Evolutionary conservation across 2,888 invertebrate genomes (phyloP), one percentile per base, ranked within the genome.

Genomic region (Cancer borealis): DNA sequence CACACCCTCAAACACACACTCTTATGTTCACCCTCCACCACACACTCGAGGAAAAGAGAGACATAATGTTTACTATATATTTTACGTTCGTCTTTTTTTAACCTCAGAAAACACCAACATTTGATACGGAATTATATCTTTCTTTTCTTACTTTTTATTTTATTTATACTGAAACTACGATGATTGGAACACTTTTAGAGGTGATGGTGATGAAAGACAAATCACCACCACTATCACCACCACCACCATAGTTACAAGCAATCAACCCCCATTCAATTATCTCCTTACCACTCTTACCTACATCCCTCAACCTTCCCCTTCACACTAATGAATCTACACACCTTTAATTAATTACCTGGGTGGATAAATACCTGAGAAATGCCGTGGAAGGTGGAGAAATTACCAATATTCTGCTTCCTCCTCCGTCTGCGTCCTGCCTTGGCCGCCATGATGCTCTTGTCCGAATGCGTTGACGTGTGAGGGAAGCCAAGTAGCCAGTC

Each of bases 291-390:
- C 6, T 0, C 79, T 3, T 12, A 1, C 30, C 30, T 30, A 21
- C 79, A 1, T 10, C 26, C 79, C 1, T 14, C 30, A 30, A 30
- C 79, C 30, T 30, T 10, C 30, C 79, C 12, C 30, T 8, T 14
- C 30, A 12, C 30, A 12, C 79, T 30, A 26, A 8, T 30, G 30
- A 14, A 12, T 79, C 79, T 79, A 79, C 30, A 26, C 79, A 30
- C 79, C 79, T 79, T 79, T 79, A 79, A 79, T 79, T 30, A 79
- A 30, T 79, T 30, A 79, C 79, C 26, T 26, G 79, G 30, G 30
- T 79, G 30, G 30, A 79, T 79, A 79, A 79, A 79, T 79, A 79
- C 79, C 79, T 79, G 79, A 30, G 30, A 79, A 79, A 79, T 14
- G 79, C 3, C 79, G 79, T 79, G 26, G 79, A 30, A 79, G 8